These are phyloP conservation scores for Drosophila lacteicornis DNA, from an alignment of 1,140 invertebrate species.

Conservation along the genomic window DNA sequence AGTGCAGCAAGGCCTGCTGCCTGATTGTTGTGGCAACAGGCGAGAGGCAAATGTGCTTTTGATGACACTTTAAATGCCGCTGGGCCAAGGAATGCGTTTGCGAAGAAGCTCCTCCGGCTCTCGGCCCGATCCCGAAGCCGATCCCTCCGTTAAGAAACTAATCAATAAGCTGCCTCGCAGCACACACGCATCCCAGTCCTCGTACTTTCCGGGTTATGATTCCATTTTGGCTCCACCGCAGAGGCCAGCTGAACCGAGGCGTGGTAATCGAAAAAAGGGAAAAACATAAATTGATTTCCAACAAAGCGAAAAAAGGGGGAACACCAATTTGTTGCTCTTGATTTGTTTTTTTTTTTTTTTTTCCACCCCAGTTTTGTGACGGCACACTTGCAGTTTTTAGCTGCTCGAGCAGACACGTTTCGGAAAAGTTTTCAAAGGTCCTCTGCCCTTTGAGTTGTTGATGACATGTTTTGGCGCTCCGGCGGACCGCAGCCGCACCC, in stretches of 20 bases:
- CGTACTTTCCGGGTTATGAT: slow-evolving; percentile 24
- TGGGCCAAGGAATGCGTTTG: slow-evolving; percentile 28
- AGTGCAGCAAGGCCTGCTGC: slow-evolving; percentile 46
- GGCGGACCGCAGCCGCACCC: slow-evolving; percentile 10
- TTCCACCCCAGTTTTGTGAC: slow-evolving; percentile 1
- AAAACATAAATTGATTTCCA: slow-evolving; percentile 48
- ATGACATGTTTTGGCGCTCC: slow-evolving; percentile 49
- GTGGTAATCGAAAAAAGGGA: slow-evolving; percentile 31
- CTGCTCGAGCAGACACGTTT: slow-evolving; percentile 35
- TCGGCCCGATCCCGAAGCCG: neutral
- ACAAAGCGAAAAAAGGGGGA: slow-evolving; percentile 30
- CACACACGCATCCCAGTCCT: slow-evolving; percentile 11
- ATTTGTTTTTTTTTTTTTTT: slow-evolving; percentile 22
- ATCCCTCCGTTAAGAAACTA: slow-evolving; percentile 7
- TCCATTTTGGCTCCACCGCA: slow-evolving; percentile 23
- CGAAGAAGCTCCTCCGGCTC: neutral
- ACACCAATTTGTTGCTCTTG: slow-evolving; percentile 31
- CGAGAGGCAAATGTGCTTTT: slow-evolving; percentile 68
- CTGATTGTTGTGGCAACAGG: slow-evolving; percentile 26
- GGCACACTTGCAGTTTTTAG: slow-evolving; percentile 35
- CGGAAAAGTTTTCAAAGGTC: slow-evolving; percentile 44
- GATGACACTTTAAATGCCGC: slow-evolving; percentile 67
- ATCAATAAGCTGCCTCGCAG: slow-evolving; percentile 23
- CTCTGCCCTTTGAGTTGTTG: slow-evolving; percentile 58
- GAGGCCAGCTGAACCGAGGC: slow-evolving; percentile 22